These are phyloP conservation scores for Pomacea canaliculata DNA, from an alignment of 2,888 invertebrate genomes.

Conservation along the genomic window DNA sequence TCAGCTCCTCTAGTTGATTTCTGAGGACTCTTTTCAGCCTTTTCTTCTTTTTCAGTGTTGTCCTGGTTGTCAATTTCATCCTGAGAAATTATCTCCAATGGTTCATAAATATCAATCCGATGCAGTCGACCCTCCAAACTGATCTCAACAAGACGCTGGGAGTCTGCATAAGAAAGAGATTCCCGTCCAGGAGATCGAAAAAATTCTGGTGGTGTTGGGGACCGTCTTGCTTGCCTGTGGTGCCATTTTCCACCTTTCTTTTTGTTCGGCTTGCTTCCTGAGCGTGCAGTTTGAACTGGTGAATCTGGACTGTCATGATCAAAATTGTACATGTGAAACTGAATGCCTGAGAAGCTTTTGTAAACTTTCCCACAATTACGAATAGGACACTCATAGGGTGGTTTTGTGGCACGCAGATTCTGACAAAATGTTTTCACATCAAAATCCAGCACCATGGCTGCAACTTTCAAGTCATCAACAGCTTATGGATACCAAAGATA, in stretches of 20 bases:
- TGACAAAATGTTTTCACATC: slow-evolving; percentile 88
- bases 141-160: slow-evolving; percentile 87
- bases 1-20: slow-evolving; percentile 29
- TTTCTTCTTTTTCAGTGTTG: slow-evolving; percentile 67
- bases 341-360: slow-evolving; percentile 87
- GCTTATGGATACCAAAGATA: too few relatives aligned
- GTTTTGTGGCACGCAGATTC: slow-evolving; percentile 84
- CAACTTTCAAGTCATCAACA: background rate
- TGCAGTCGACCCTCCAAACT: slow-evolving; percentile 86
- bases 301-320: slow-evolving; percentile 80
- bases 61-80: slow-evolving; percentile 67
- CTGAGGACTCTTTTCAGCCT: slow-evolving; percentile 57
- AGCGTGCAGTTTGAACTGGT: slow-evolving; percentile 41
- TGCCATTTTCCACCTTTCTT: slow-evolving; percentile 72
- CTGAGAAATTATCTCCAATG: slow-evolving; percentile 69
- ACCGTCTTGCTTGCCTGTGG: slow-evolving; percentile 59
- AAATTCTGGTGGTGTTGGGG: slow-evolving; percentile 68
- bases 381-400: slow-evolving; percentile 89
- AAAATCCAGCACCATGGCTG: slow-evolving; percentile 80
- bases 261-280: slow-evolving; percentile 43
- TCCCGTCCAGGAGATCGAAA: slow-evolving; percentile 73
- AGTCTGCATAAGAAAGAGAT: slow-evolving; percentile 85
- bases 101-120: slow-evolving; percentile 73
- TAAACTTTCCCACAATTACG: slow-evolving; percentile 87
- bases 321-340: slow-evolving; percentile 87